Evolutionary conservation across 2,113 vertebrate species (phyloP).

Genomic region (Aptenodytes forsteri): DNA sequence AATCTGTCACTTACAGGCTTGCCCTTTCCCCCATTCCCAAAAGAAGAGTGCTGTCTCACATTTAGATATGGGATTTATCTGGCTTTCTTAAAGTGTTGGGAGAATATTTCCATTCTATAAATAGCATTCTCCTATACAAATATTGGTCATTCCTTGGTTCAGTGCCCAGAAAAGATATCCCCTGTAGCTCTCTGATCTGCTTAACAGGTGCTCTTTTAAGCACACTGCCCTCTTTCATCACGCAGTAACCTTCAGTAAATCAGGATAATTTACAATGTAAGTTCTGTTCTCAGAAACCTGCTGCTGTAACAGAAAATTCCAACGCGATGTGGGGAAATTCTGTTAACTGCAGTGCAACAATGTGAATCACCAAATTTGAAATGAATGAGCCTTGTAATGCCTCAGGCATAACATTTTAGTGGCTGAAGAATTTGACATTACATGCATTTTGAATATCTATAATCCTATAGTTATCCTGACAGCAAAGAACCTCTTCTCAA

Average conservation of each 20-base stretch:
- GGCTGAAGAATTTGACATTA: constrained; percentile 41
- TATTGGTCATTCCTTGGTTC: neutral
- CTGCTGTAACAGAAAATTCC: neutral
- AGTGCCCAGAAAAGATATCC: neutral
- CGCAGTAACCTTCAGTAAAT: neutral
- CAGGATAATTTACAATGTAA: neutral
- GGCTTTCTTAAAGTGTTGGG: neutral
- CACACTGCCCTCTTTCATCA: neutral
- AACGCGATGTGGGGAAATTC: neutral
- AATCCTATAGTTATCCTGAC: constrained; percentile 1
- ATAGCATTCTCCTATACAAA: neutral
- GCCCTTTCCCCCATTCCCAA: neutral
- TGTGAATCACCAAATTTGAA: constrained; percentile 42
- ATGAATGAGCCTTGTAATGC: constrained; percentile 66
- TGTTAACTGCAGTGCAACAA: constrained; percentile 30
- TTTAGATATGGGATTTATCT: neutral
- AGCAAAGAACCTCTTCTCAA: neutral
- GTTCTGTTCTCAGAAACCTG: neutral
- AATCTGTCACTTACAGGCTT: neutral
- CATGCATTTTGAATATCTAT: constrained; percentile 26
- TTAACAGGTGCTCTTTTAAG: constrained; percentile 11
- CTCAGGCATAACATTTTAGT: constrained; percentile 48
- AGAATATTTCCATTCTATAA: neutral
- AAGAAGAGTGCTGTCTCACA: neutral
- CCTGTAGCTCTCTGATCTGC: neutral